Evolutionary conservation across 2,888 invertebrate genomes (phyloP).

Genomic region (Oxystoma pomonae): DNA sequence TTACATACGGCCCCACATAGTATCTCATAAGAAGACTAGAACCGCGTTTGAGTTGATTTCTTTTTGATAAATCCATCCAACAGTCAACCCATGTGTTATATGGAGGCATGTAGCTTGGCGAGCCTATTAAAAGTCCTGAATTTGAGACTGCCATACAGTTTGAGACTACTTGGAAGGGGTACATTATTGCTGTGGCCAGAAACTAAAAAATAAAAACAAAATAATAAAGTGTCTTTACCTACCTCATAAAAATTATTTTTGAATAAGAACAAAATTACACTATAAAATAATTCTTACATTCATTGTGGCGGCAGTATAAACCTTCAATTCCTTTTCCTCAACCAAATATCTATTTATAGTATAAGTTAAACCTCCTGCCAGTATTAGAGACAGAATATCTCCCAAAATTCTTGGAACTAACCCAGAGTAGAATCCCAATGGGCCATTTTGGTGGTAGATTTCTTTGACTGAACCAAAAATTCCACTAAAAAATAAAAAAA

Average conservation of each 20-base stretch:
- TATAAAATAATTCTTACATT: no score
- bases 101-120: slow-evolving; percentile 78
- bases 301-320: slow-evolving; percentile 54
- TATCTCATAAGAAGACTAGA: slow-evolving; percentile 79
- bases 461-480: slow-evolving; percentile 71
- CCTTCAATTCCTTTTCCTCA: slow-evolving; percentile 62
- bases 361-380: slow-evolving; percentile 73
- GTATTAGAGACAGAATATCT: slow-evolving; percentile 74
- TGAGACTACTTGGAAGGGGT: slow-evolving; percentile 88
- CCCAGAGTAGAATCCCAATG: slow-evolving; percentile 84
- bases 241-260: slow-evolving; percentile 1
- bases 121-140: slow-evolving; percentile 74
- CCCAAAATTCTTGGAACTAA: slow-evolving; percentile 82
- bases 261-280: neutral
- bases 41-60: slow-evolving; percentile 80
- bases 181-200: slow-evolving; percentile 79
- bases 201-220: slow-evolving; percentile 53
- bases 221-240: no score
- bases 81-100: slow-evolving; percentile 81
- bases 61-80: slow-evolving; percentile 71
- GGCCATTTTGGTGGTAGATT: slow-evolving; percentile 83
- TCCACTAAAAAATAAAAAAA: slow-evolving; percentile 61
- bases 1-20: slow-evolving; percentile 52
- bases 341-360: slow-evolving; percentile 76
- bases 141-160: slow-evolving; percentile 87